Base-by-base conservation (phyloP, 1,140 invertebrate species). In the Adelges cooleyi region DNA sequence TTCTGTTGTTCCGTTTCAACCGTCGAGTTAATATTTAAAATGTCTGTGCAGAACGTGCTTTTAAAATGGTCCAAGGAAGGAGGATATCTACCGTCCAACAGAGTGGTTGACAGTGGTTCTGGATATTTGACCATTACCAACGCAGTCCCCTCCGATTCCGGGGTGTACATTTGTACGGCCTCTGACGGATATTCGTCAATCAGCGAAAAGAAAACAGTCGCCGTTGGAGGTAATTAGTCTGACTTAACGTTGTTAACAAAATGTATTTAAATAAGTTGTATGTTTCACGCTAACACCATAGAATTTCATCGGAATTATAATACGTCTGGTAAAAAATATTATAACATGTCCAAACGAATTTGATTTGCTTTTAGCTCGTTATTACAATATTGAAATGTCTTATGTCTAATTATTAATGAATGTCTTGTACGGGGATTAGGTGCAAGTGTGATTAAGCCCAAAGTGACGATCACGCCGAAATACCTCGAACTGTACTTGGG, bases 141-240 rank as follows among this genome's bases (percentile, higher is more conserved):
- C 71, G 78, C 92, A 0, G 82, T 82, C 73, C 78, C 84, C 1
- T 82, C 85, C 25, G 92, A 97, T 72, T 88, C 87, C 50, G 93
- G 93, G 44, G 80, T 82, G 20, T 97, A 95, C 73, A 81, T 90
- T 42, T 97, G 93, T 72, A 83, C 85, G 70, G 89, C 89, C 0
- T 83, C 79, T 65, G 86, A 92, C 72, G 87, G 84, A 15, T 73
- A 78, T 0, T 77, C 77, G 10, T 75, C 82, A 13, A 82, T 77
- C 18, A 80, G 81, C 11, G 17, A 40, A 42, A 67, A 54, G 17
- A 56, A 59, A 49, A 59, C 22, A 17, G 15, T 67, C 6, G 38
- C 46, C 3, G 66, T 67, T 15, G 66, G 54, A 62, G 53, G 66
- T 67, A 59, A n/a, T 33, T n/a, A 48, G n/a, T n/a, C 22, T 40